Conservation (phyloP, 2,797 vertebrate genomes). For the Ataeniobius toweri region DNA sequence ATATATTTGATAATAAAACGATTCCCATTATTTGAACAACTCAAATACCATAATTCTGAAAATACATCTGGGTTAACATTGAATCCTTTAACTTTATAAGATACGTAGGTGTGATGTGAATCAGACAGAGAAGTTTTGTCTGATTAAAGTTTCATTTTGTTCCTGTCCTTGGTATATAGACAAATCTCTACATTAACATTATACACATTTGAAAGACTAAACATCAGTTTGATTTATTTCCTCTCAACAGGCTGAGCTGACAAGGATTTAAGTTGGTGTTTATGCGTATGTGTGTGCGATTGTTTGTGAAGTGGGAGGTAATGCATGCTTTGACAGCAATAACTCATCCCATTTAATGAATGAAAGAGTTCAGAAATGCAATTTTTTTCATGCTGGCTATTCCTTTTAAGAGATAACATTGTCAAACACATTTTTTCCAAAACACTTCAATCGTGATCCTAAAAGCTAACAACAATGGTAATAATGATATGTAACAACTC, state of each 20-base stretch:
- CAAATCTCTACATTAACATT: conserved; percentile 24
- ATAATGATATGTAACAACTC: neutral
- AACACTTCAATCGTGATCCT: neutral
- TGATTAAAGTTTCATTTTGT: conserved; percentile 8
- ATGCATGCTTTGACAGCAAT: conserved; percentile 62
- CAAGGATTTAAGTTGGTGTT: conserved; percentile 18
- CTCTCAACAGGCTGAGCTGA: conserved; percentile 28
- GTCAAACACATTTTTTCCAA: neutral
- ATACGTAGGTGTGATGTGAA: neutral
- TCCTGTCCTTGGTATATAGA: conserved; percentile 39
- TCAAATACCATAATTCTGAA: neutral
- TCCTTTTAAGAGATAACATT: neutral
- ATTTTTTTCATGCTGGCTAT: conserved; percentile 38
- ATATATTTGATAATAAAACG: neutral
- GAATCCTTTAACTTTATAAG: conserved; percentile 5
- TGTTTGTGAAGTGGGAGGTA: conserved; percentile 23
- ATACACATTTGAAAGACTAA: conserved; percentile 21
- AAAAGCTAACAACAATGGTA: neutral
- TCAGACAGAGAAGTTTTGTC: conserved; percentile 2
- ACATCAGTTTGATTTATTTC: conserved; percentile 52
- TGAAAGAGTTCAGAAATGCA: conserved; percentile 49
- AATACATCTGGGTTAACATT: neutral
- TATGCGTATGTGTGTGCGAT: conserved; percentile 5
- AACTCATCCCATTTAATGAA: conserved; percentile 69
- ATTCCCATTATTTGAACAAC: neutral